Conservation (phyloP, 1,140 invertebrate genomes). For the Bombus difficillimus region DNA sequence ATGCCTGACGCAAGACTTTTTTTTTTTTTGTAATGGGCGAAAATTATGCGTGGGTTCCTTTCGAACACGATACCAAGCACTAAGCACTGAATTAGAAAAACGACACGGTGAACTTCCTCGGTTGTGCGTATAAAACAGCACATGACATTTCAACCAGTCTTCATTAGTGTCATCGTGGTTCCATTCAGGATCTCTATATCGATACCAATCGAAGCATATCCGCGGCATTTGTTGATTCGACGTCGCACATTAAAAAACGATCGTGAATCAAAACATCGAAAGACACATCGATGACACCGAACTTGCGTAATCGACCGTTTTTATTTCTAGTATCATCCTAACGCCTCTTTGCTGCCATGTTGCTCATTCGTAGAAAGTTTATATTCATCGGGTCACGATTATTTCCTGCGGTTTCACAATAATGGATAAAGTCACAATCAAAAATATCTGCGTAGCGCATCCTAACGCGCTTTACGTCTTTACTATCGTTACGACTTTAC, state of each 20-base stretch:
- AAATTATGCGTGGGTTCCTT: slow-evolving; percentile 19
- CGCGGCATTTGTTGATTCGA: slow-evolving; percentile 9
- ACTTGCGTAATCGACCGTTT: slow-evolving; percentile 26
- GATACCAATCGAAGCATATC: neutral
- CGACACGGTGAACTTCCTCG: slow-evolving; percentile 29
- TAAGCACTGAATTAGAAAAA: slow-evolving; percentile 27
- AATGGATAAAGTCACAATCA: neutral
- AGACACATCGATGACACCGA: neutral
- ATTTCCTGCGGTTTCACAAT: slow-evolving; percentile 15
- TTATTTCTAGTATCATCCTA: slow-evolving; percentile 20
- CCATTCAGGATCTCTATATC: slow-evolving; percentile 18
- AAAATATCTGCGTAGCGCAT: neutral
- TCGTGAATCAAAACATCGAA: slow-evolving; percentile 22
- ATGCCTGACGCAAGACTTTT: neutral
- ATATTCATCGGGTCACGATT: slow-evolving; percentile 11
- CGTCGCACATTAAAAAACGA: neutral
- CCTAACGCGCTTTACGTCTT: neutral
- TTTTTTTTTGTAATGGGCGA: neutral
- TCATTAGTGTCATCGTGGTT: slow-evolving; percentile 49
- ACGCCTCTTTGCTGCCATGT: neutral
- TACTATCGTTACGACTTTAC: neutral
- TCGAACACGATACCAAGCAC: neutral
- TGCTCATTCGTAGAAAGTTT: slow-evolving; percentile 15
- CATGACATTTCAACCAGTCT: slow-evolving; percentile 41
- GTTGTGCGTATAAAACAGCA: slow-evolving; percentile 11